These are phyloP conservation scores for Chloropsis hardwickii DNA, from an alignment of 2,113 vertebrate genomes.

Conservation along the genomic window DNA sequence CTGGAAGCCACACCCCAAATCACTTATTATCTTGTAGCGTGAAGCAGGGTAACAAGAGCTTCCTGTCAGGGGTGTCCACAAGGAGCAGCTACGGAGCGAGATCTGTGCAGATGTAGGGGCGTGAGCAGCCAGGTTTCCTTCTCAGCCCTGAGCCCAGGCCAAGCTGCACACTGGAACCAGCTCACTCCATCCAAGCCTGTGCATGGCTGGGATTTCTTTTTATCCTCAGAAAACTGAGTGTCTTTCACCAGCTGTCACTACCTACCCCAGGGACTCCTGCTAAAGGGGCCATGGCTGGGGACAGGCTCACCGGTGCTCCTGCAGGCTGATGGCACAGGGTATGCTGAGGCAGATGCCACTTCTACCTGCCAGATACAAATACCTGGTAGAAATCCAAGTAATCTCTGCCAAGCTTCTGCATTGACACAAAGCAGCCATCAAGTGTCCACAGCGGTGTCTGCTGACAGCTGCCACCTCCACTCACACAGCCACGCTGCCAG, in stretches of 20 bases:
- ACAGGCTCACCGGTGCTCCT: fast-evolving
- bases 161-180: background rate
- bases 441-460: background rate
- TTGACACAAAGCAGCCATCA: background rate
- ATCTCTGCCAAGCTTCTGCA: background rate
- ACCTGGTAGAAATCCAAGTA: background rate
- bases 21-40: fast-evolving
- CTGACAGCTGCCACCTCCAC: background rate
- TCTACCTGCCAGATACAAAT: background rate
- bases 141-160: background rate
- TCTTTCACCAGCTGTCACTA: background rate
- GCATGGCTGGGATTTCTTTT: background rate
- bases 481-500: background rate
- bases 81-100: fast-evolving
- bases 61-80: fast-evolving
- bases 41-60: background rate
- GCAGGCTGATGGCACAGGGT: background rate
- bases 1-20: background rate
- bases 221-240: fast-evolving
- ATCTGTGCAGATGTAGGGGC: fast-evolving
- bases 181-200: background rate
- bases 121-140: background rate
- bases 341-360: background rate
- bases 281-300: background rate
- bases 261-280: background rate